Percentiles rank a stretch among this genome's conserved stretches.
Evolutionary conservation across 2,113 vertebrate genomes (phyloP).

Genomic region (Ameiurus melas): DNA sequence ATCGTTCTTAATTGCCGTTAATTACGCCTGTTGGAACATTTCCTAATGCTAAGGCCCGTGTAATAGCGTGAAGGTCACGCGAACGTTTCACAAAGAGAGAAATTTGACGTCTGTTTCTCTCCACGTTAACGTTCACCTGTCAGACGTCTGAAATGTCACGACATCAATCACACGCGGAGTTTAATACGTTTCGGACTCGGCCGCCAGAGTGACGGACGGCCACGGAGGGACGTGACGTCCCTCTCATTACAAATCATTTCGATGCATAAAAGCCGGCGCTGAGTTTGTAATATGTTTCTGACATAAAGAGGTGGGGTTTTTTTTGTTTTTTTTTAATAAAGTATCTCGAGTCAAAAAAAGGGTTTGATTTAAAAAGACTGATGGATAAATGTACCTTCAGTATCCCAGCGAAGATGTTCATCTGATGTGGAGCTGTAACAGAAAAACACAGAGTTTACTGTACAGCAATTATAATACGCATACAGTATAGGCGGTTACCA

Average conservation of each 20-base stretch:
- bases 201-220: not conserved
- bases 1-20: not conserved
- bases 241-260: not conserved
- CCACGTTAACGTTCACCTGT: slow-evolving; percentile 17
- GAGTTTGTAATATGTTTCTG: not conserved
- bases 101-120: not conserved
- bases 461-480: not conserved
- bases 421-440: slow-evolving; percentile 86
- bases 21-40: not conserved
- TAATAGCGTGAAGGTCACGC: not conserved
- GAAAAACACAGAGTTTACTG: slow-evolving; percentile 51
- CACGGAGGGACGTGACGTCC: not conserved
- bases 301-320: not conserved
- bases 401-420: slow-evolving; percentile 95
- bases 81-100: not conserved
- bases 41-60: not conserved
- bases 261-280: not conserved
- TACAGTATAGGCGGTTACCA: not conserved
- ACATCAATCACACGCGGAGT: slow-evolving; percentile 14
- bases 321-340: not conserved
- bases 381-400: slow-evolving; percentile 82
- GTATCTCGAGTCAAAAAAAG: not conserved
- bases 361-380: not conserved
- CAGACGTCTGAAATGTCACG: slow-evolving; percentile 33
- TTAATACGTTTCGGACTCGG: slow-evolving; percentile 21